Base-by-base conservation (phyloP, 2,888 invertebrate species). In the Tricholauxania praeusta region DNA sequence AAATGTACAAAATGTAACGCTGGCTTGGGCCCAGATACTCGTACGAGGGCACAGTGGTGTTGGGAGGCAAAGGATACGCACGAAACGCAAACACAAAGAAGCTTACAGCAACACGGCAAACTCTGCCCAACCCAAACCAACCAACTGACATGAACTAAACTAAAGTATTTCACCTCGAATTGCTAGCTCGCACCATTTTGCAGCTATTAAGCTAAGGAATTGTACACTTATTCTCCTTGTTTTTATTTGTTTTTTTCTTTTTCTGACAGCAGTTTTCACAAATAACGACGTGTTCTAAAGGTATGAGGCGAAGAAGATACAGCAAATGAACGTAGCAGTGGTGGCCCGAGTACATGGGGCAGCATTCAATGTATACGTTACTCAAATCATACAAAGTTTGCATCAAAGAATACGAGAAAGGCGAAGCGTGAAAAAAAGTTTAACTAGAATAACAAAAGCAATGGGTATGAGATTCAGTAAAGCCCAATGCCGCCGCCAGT, bases 201-300 rank as follows among this genome's bases (percentile, higher is more conserved):
- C 59, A 73, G 70, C 70, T 73, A 73, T 73, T 70, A 73, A 73
- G 73, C 73, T 48, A 73, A 62, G 52, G 70, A 73, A 70, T 73
- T 52, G 70, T 63, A 73, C 53, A 66, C 60, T 73, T 70, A 39
- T 39, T 59, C 28, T 14, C 15, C 15, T 15, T 15, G 64, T 49
- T 64, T 39, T 19, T 19, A 52, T 15, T 10, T 10, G 10, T 39
- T 39, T 39, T 39, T 39, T 39, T 39, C 39, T 39, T 39, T 39
- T 39, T 39, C 39, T 39, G 39, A 39, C 39, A 39, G 39, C 39
- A 39, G 39, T 39, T 39, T 39, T 39, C 39, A 39, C 39, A 39
- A 39, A 39, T 39, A 39, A 39, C 39, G 39, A 39, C 39, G 10
- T 39, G 39, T 39, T 39, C 39, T 39, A 39, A 39, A 39, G 39